A percentile compares a stretch with the other conserved stretches of the same genome.
phyloP scores from a whole-genome alignment of 2,888 invertebrate genomes.

The Caenorhabditis sp. region DNA sequence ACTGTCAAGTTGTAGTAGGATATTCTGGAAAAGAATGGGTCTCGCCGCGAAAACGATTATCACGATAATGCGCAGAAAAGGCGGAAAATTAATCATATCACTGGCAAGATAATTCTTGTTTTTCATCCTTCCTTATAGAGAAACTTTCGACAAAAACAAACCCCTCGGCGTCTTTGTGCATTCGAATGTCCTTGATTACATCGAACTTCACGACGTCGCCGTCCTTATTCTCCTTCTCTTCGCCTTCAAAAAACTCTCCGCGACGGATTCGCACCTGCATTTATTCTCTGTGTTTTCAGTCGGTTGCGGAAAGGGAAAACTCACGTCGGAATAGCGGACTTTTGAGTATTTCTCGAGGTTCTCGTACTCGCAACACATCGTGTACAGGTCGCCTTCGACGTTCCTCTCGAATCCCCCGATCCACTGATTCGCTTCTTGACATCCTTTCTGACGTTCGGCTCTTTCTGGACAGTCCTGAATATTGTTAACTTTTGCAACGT shows the following conservation, averaged over 20 bases:
- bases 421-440: slow-evolving; percentile 33
- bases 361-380: slow-evolving; percentile 56
- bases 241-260: slow-evolving; percentile 59
- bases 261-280: slow-evolving; percentile 49
- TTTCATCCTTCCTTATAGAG: too few relatives aligned
- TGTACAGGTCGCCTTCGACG: slow-evolving; percentile 38
- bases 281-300: background rate
- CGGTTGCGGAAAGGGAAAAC: background rate
- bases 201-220: slow-evolving; percentile 59
- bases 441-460: slow-evolving; percentile 22
- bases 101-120: background rate
- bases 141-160: too few relatives aligned
- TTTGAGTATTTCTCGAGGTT: slow-evolving; percentile 43
- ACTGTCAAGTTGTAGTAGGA: slow-evolving; percentile 56
- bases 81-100: slow-evolving; percentile 37
- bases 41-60: background rate
- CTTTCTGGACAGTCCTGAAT: slow-evolving; percentile 56
- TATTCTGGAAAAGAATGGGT: slow-evolving; percentile 20
- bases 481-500: background rate
- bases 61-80: too few relatives aligned
- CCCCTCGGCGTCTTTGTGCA: slow-evolving; percentile 36
- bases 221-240: slow-evolving; percentile 49
- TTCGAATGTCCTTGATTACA: slow-evolving; percentile 53
- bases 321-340: slow-evolving; percentile 43
- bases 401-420: slow-evolving; percentile 50